Evolutionary conservation across 2,888 invertebrate genomes (phyloP).

Genomic region (Monoplex corrugatus): DNA sequence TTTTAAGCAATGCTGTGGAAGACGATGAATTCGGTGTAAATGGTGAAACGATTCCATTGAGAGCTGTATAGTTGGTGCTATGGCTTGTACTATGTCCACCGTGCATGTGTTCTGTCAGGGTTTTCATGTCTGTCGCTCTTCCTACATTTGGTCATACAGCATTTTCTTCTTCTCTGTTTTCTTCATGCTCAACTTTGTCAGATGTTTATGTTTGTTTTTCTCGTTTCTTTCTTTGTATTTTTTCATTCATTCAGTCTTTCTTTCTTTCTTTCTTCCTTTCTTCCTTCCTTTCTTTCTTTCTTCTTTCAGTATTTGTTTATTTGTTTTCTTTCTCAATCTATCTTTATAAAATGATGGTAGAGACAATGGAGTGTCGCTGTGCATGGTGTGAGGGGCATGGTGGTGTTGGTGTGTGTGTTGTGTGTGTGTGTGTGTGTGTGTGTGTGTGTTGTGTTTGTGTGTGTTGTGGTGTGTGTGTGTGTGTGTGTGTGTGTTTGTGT

Average conservation of each 20-base stretch:
- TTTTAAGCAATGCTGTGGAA: conserved; percentile 60
- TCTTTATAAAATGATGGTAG: not conserved
- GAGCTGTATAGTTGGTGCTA: not conserved
- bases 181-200: not conserved
- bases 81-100: conserved; percentile 42
- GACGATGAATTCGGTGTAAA: conserved; percentile 50
- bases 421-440: not conserved
- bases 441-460: not conserved
- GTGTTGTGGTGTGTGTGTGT: conserved; percentile 5
- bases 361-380: not conserved
- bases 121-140: no score
- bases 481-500: not conserved
- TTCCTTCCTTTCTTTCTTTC: not conserved
- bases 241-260: not conserved
- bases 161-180: not conserved
- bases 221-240: not conserved
- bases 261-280: not conserved
- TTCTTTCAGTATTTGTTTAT: not conserved
- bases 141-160: conserved; percentile 36
- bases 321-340: not conserved
- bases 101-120: not conserved
- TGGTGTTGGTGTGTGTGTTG: not conserved
- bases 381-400: not conserved
- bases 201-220: not conserved
- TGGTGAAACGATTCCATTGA: not conserved